Evolutionary conservation across 2,113 vertebrate genomes (phyloP).

Genomic region (Solenodon paradoxus): DNA sequence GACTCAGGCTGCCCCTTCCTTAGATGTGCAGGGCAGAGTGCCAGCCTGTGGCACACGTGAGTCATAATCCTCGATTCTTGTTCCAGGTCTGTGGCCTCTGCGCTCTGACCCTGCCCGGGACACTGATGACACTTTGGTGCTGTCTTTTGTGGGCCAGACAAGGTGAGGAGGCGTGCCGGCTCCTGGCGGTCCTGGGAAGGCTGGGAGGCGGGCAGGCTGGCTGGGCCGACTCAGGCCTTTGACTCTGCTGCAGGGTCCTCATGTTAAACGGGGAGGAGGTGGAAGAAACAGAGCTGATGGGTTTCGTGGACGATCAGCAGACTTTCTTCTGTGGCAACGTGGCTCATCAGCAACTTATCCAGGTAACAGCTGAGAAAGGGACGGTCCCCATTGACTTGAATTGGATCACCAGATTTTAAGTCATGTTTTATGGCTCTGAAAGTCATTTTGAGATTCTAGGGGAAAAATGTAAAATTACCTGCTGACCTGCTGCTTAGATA

Average conservation of each 20-base stretch:
- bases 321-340: conserved; percentile 99
- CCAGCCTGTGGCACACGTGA: background rate
- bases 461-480: background rate
- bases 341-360: conserved; percentile 95
- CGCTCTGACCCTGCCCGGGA: conserved; percentile 92
- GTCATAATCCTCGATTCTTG: conserved; percentile 12
- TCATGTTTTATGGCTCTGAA: background rate
- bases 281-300: conserved; percentile 96
- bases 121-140: conserved; percentile 95
- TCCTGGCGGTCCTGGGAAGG: rapidly evolving
- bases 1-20: background rate
- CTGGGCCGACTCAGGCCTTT: background rate
- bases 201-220: background rate
- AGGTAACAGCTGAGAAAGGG: conserved; percentile 80
- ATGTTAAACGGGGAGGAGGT: conserved; percentile 98
- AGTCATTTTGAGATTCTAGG: background rate
- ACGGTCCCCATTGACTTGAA: background rate
- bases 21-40: background rate
- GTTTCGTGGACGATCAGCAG: conserved; percentile 98
- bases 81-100: conserved; percentile 94
- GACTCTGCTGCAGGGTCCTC: conserved; percentile 86
- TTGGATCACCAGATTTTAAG: background rate
- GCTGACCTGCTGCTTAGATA: background rate
- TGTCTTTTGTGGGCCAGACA: conserved; percentile 98
- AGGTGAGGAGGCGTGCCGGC: conserved; percentile 82